Evolutionary conservation across 2,113 vertebrate species (phyloP).

Genomic region (Campylomormyrus numenius): DNA sequence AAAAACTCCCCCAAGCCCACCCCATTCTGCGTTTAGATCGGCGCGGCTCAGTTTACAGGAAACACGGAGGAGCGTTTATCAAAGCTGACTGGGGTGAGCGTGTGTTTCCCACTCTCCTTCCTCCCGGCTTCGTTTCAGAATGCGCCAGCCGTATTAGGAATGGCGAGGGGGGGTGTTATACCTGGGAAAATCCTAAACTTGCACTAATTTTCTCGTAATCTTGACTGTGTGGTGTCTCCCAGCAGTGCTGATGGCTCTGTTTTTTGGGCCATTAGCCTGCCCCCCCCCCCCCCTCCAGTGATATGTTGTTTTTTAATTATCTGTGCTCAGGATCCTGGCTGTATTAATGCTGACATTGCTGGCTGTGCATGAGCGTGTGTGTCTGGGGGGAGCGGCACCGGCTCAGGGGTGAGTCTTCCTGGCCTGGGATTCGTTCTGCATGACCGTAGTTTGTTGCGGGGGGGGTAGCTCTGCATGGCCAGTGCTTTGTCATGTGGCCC

Average conservation of each 20-base stretch:
- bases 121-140: neutral
- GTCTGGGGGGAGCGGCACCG: conserved; percentile 40
- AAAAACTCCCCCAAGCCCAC: too few species aligned
- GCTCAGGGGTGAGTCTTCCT: conserved; percentile 10
- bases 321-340: conserved; percentile 50
- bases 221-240: conserved; percentile 51
- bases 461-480: neutral
- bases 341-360: conserved; percentile 60
- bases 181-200: neutral
- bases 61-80: neutral
- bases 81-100: neutral
- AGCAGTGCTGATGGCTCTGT: conserved; percentile 65
- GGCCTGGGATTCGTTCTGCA: neutral
- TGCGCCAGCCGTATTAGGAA: neutral
- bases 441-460: conserved; percentile 7
- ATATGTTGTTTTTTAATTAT: conserved; percentile 77
- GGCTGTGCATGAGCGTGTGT: conserved; percentile 30
- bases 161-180: neutral
- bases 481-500: conserved; percentile 15
- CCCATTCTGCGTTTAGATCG: neutral
- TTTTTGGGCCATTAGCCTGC: conserved; percentile 57
- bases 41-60: neutral
- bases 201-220: conserved; percentile 37
- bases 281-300: conserved; percentile 65
- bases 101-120: neutral